These are phyloP conservation scores for Chroicocephalus ridibundus DNA, from an alignment of 2,113 vertebrate species.

Conservation along the genomic window DNA sequence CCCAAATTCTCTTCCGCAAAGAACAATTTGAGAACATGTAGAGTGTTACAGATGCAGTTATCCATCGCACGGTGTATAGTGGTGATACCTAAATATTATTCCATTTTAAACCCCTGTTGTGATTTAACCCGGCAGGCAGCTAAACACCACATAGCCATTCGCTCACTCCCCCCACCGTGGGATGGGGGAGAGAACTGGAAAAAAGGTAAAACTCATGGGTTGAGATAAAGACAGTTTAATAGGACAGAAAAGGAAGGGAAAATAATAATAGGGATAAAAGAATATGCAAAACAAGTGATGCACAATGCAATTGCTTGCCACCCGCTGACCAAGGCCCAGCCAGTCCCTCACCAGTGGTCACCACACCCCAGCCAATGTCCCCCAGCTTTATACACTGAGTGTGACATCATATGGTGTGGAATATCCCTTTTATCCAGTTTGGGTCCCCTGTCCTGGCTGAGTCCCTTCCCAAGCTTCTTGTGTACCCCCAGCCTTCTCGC, in stretches of 20 bases:
- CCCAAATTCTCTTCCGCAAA: not conserved
- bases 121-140: not conserved
- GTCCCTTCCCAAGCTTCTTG: not conserved
- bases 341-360: too few species aligned
- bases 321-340: not conserved
- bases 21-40: not conserved
- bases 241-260: not conserved
- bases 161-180: not conserved
- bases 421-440: not conserved
- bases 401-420: not conserved
- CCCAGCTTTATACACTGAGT: not conserved
- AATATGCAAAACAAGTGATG: not conserved
- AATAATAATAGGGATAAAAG: not conserved
- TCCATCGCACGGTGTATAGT: too few species aligned
- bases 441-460: not conserved
- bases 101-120: not conserved
- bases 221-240: not conserved
- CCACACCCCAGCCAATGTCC: not conserved
- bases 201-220: not conserved
- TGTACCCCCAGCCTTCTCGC: not conserved
- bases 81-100: not conserved
- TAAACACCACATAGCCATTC: not conserved
- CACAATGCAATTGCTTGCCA: not conserved
- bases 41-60: not conserved
- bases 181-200: not conserved